Conservation (phyloP, 2,797 vertebrate genomes). For the Triplophysa bombifrons region DNA sequence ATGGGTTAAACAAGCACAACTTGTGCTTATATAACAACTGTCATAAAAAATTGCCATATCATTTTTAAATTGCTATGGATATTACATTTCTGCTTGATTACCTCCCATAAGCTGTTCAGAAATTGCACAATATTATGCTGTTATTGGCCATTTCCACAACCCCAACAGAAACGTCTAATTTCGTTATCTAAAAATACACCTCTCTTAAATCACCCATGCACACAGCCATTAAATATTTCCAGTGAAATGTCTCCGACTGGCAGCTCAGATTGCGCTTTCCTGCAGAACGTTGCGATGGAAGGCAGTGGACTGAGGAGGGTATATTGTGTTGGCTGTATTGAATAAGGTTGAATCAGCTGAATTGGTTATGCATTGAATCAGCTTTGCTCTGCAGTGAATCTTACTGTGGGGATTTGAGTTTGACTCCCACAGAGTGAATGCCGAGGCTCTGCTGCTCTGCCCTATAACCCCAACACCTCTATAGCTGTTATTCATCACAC, state of each 20-base stretch:
- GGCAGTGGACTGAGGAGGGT: conserved; percentile 17
- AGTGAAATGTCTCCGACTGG: neutral
- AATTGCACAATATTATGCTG: conserved; percentile 21
- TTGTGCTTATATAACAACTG: conserved; percentile 5
- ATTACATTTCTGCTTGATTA: conserved; percentile 40
- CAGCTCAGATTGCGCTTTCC: conserved; percentile 14
- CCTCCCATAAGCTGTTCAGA: conserved; percentile 16
- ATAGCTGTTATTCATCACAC: conserved; percentile 41
- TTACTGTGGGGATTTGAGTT: conserved; percentile 39
- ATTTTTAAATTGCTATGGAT: conserved; percentile 25
- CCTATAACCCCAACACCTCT: conserved; percentile 36
- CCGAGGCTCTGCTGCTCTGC: conserved; percentile 33
- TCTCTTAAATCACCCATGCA: conserved; percentile 5
- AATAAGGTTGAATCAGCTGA: conserved; percentile 46
- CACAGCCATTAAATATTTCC: conserved; percentile 18
- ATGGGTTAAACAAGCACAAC: conserved; percentile 15
- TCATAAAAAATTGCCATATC: conserved; percentile 14
- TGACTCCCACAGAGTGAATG: conserved; percentile 46
- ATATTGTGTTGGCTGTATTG: conserved; percentile 25
- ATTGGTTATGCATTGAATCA: conserved; percentile 48
- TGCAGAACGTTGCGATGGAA: conserved; percentile 4
- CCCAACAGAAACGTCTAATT: conserved; percentile 26
- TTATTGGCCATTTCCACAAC: conserved; percentile 21
- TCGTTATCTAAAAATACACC: conserved; percentile 33
- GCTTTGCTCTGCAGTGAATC: conserved; percentile 42